Base-by-base conservation (phyloP, 2,888 invertebrate species). In the Antheraea assamensis region DNA sequence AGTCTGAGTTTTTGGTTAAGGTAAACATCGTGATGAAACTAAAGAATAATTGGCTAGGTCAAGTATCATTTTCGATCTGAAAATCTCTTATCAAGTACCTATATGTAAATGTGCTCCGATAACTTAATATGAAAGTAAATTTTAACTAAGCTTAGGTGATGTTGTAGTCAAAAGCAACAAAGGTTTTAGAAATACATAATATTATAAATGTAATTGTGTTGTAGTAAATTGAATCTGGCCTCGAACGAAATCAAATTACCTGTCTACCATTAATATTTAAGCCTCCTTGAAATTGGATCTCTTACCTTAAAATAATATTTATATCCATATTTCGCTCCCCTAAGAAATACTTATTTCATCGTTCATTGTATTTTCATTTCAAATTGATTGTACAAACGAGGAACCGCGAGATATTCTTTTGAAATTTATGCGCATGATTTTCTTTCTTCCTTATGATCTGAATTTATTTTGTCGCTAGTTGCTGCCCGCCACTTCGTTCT, bases 231-330 rank as follows among this genome's bases (percentile, higher is more conserved):
- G n/a, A n/a, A 35, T 35, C 68, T 7, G 35, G 21, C 17, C 68
- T n/a, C 68, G 68, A 35, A 3, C 68, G 21, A 68, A 68, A 68
- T 35, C 35, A 68, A 64, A 64, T 64, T 64, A 64, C 61, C 61
- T 68, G 35, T 3, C 31, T 21, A 68, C 31, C 21, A 68, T 68
- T 68, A n/a, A 35, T 68, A 68, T 35, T 68, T 35, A 35, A 68
- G 68, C 68, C 31, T 21, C 35, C 35, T 10, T n/a, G 35, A 68
- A 68, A 68, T 68, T 68, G 68, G 35, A 68, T 68, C 68, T 68
- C 30, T 35, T 35, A n/a, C 68, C 35, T 68, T 35, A 68, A 68
- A n/a, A 5, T 35, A 68, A 35, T 68, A 68, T 68, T 68, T 68
- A 68, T 21, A 68, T 35, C 35, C 68, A 68, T 35, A 68, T 68